Evolutionary conservation across 35 echinoderm and acorn worm genomes (phyloP).

Genomic region (Ophiothrix spiculata): DNA sequence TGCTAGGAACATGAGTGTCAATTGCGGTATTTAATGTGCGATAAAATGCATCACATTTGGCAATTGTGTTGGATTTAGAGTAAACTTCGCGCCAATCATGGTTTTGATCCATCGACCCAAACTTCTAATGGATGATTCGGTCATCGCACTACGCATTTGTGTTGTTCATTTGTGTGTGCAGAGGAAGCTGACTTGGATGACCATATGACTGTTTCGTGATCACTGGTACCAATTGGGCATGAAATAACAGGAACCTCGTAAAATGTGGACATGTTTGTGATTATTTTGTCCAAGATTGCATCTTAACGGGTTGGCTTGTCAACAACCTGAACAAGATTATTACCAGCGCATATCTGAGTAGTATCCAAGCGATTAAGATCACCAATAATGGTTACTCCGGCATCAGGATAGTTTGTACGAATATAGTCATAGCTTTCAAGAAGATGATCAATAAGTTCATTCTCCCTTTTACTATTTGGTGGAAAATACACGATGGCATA

Average conservation of each 20-base stretch:
- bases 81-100: too few relatives aligned
- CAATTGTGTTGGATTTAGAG: too few relatives aligned
- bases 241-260: constrained; percentile 21
- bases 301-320: constrained; percentile 13
- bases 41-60: too few relatives aligned
- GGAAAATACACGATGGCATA: constrained; percentile 5
- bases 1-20: too few relatives aligned
- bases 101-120: too few relatives aligned
- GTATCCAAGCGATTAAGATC: constrained; percentile 14
- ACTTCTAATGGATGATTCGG: too few relatives aligned
- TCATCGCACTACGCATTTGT: too few relatives aligned
- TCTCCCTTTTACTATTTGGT: not conserved
- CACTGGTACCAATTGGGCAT: constrained; percentile 5
- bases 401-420: not conserved
- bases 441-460: constrained; percentile 15
- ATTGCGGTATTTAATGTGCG: too few relatives aligned
- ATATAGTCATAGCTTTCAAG: constrained; percentile 6
- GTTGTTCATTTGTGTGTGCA: too few relatives aligned
- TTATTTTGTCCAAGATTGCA: constrained; percentile 35
- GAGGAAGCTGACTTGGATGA: too few relatives aligned
- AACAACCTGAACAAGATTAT: not conserved
- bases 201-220: too few relatives aligned
- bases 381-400: constrained; percentile 21
- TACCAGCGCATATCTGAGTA: constrained; percentile 5
- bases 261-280: constrained; percentile 15